A percentile compares a stretch with the other conserved stretches of the same genome.
Evolutionary conservation across 37 sponge, comb jelly and placozoan genomes (phyloP).

Genomic region (Petrosia ficiformis): DNA sequence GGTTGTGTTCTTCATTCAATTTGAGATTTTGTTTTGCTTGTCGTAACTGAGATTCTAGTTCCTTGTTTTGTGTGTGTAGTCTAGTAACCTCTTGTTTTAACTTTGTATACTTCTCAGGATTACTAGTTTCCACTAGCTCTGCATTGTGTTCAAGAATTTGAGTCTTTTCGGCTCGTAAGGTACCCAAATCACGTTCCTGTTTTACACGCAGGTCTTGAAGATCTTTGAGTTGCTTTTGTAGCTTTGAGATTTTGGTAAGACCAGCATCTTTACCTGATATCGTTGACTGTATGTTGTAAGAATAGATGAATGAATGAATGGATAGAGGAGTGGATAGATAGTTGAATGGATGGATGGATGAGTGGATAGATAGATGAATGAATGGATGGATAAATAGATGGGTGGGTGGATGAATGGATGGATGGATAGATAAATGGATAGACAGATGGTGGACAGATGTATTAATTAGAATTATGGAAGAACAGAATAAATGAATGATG

Average conservation of each 20-base stretch:
- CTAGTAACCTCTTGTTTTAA: constrained; percentile 11
- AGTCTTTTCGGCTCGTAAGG: constrained; percentile 40
- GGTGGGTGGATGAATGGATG: no score
- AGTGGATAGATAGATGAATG: no score
- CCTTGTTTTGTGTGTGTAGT: background rate
- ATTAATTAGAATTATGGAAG: no score
- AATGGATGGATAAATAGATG: no score
- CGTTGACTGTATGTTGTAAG: background rate
- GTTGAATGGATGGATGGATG: no score
- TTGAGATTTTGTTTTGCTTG: background rate
- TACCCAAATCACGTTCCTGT: constrained; percentile 34
- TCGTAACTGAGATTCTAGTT: background rate
- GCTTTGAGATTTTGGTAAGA: constrained; percentile 9
- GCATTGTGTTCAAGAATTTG: constrained; percentile 28
- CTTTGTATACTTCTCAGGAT: constrained; percentile 36
- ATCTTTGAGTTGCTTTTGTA: constrained; percentile 9
- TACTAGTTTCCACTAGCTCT: constrained; percentile 15
- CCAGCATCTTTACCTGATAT: background rate
- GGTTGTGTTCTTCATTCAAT: constrained; percentile 7
- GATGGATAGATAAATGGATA: no score
- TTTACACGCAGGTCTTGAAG: constrained; percentile 35
- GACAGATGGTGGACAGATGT: no score
- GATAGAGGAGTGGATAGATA: no score
- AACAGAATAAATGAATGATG: no score
- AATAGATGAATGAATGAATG: no score